A percentile compares a stretch with the other conserved stretches of the same genome.
Conservation (phyloP, 2,113 vertebrate genomes). For the Pycnonotus jocosus region DNA sequence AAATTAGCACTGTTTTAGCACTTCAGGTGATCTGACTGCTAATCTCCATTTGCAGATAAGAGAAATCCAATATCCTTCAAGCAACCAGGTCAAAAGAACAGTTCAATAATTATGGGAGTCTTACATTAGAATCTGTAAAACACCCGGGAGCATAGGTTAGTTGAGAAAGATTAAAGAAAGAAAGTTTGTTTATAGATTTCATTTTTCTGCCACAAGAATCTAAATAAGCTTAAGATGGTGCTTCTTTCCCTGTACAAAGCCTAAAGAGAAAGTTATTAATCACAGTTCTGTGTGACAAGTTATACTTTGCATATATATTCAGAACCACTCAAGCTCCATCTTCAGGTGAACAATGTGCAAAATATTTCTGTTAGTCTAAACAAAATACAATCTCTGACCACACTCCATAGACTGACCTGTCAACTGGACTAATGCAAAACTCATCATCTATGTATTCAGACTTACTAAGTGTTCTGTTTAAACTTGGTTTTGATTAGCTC, state of each 20-base stretch:
- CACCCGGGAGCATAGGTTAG: slow-evolving; percentile 35
- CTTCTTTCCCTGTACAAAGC: neutral
- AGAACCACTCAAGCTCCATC: slow-evolving; percentile 51
- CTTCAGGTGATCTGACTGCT: slow-evolving; percentile 16
- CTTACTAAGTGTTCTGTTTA: slow-evolving; percentile 21
- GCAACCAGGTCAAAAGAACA: slow-evolving; percentile 46
- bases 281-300: neutral
- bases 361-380: slow-evolving; percentile 44
- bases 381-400: neutral
- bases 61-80: slow-evolving; percentile 43
- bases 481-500: slow-evolving; percentile 48
- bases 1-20: slow-evolving; percentile 15
- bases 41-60: slow-evolving; percentile 33
- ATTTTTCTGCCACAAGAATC: slow-evolving; percentile 61
- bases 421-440: slow-evolving; percentile 39
- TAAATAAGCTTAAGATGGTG: slow-evolving; percentile 20
- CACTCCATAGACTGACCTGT: slow-evolving; percentile 23
- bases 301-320: neutral
- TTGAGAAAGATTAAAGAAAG: slow-evolving; percentile 46
- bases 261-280: slow-evolving; percentile 7
- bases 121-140: slow-evolving; percentile 52
- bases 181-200: slow-evolving; percentile 68
- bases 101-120: slow-evolving; percentile 37
- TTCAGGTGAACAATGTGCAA: slow-evolving; percentile 32
- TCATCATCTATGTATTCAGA: slow-evolving; percentile 33